phyloP scores from a whole-genome alignment of 2,888 invertebrate species.

The Scaptomyza cyrtandrae region DNA sequence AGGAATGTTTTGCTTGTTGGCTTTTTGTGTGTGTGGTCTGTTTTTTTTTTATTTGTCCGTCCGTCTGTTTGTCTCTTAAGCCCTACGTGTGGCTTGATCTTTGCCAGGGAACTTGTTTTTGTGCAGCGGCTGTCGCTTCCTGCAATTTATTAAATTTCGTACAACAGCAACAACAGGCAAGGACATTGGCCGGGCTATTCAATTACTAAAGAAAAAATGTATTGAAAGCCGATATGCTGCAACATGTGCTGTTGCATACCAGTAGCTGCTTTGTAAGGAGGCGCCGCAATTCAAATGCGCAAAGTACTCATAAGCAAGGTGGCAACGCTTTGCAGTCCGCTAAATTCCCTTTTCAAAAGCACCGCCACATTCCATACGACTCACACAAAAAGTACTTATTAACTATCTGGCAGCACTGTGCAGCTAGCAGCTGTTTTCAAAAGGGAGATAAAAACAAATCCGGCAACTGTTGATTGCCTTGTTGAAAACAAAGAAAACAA shows the following conservation, averaged over 20 bases:
- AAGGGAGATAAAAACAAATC: slow-evolving; percentile 13
- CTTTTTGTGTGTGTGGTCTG: slow-evolving; percentile 57
- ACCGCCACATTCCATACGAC: slow-evolving; percentile 7
- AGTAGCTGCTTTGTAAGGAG: slow-evolving; percentile 1
- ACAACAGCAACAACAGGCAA: slow-evolving; percentile 44
- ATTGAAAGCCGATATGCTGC: slow-evolving; percentile 43
- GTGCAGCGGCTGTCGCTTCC: slow-evolving; percentile 55
- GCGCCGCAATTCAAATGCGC: slow-evolving; percentile 31
- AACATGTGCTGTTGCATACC: slow-evolving; percentile 8
- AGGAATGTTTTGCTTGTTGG: slow-evolving; percentile 10
- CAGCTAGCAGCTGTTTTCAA: slow-evolving; percentile 23
- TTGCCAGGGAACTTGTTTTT: slow-evolving; percentile 48
- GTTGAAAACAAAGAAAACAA: slow-evolving; percentile 37
- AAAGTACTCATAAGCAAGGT: not conserved
- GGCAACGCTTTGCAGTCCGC: slow-evolving; percentile 21
- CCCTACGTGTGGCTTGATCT: slow-evolving; percentile 63
- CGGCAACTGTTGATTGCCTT: slow-evolving; percentile 30
- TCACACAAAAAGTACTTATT: slow-evolving; percentile 13
- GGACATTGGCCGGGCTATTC: slow-evolving; percentile 56
- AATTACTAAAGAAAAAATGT: slow-evolving; percentile 51
- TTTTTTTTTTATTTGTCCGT: not conserved
- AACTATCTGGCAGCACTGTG: slow-evolving; percentile 31
- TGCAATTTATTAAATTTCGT: slow-evolving; percentile 71
- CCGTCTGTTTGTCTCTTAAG: slow-evolving; percentile 32
- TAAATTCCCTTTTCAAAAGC: not conserved